Percentiles rank a stretch among this genome's conserved stretches.
phyloP scores from a whole-genome alignment of 2,797 vertebrate species.

The Dicrostonyx torquatus region DNA sequence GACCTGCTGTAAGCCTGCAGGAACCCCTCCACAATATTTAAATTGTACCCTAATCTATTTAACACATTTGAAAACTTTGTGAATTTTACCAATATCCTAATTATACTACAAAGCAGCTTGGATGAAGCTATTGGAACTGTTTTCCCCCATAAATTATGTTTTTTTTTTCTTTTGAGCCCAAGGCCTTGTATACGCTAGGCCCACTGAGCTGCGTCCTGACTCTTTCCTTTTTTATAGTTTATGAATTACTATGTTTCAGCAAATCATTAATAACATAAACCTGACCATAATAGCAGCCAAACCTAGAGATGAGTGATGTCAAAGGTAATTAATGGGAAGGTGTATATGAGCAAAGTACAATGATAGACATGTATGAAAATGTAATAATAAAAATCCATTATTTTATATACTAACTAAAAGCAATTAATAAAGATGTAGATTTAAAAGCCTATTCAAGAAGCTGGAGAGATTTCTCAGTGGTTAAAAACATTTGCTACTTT shows the following conservation, averaged over 20 bases:
- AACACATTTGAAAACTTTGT: conserved; percentile 25
- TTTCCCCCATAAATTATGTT: conserved; percentile 26
- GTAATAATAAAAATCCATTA: not conserved
- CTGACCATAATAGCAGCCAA: conserved; percentile 25
- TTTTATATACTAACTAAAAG: not conserved
- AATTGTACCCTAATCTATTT: conserved; percentile 7
- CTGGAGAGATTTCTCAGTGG: not conserved
- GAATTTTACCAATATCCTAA: not conserved
- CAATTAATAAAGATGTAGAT: conserved; percentile 8
- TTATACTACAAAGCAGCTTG: not conserved
- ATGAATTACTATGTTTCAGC: conserved; percentile 12
- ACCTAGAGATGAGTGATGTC: not conserved
- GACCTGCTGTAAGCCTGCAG: not conserved
- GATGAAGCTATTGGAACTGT: not conserved
- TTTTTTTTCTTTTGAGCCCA: not conserved
- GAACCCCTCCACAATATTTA: not conserved
- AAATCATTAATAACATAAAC: conserved; percentile 53
- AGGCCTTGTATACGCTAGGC: not conserved
- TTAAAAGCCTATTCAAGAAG: conserved; percentile 2
- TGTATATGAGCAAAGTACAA: not conserved
- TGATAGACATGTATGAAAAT: not conserved
- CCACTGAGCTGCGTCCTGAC: not conserved
- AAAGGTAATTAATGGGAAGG: not conserved
- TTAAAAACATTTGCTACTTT: not conserved
- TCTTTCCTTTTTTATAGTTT: conserved; percentile 4